Evolutionary conservation across 2,797 vertebrate genomes (phyloP), one percentile per base, ranked within the genome.

Genomic region (Onychomys arenicola): DNA sequence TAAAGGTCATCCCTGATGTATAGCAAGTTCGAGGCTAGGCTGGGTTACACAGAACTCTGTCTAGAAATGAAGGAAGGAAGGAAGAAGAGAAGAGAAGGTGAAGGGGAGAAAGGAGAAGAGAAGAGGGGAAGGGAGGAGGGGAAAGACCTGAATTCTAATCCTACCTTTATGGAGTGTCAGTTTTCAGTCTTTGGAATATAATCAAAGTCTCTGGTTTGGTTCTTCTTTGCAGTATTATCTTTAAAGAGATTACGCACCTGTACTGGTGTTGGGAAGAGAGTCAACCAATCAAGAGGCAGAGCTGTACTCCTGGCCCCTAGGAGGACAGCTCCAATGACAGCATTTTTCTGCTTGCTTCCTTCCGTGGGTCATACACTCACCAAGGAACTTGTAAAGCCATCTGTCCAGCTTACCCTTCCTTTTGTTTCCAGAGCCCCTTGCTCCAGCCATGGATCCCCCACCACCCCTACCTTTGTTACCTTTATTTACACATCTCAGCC

Each of bases 321-420:
- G 57, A 76, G 77, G 52, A 40, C 63, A 23, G 14, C 12, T 63
- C 49, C 40, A 19, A 29, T 29, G n/a, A 37, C 0, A 5, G 32
- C 63, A 57, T 27, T 19, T 4, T 27, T 29, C 14, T 59, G 0
- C 14, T n/a, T 40, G 46, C 5, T 25, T 59, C 29, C 4, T 25
- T 16, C 23, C 16, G 6, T n/a, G 17, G 43, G 43, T 52, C 3
- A 10, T 11, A 6, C 37, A 4, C 2, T 23, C 76, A 16, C 52
- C 25, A 55, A 77, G 32, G 10, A 16, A 4, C 14, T 9, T 3
- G 21, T 40, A 23, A 29, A 23, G 8, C 2, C 21, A 10, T n/a
- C 12, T 0, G 9, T 49, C 6, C 29, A 5, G 19, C 5, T 0
- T 14, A 25, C 4, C 0, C 3, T 43, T 29, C 59, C 32, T 1